These are phyloP conservation scores for Listronotus bonariensis DNA, from an alignment of 1,140 invertebrate species.

Conservation along the genomic window DNA sequence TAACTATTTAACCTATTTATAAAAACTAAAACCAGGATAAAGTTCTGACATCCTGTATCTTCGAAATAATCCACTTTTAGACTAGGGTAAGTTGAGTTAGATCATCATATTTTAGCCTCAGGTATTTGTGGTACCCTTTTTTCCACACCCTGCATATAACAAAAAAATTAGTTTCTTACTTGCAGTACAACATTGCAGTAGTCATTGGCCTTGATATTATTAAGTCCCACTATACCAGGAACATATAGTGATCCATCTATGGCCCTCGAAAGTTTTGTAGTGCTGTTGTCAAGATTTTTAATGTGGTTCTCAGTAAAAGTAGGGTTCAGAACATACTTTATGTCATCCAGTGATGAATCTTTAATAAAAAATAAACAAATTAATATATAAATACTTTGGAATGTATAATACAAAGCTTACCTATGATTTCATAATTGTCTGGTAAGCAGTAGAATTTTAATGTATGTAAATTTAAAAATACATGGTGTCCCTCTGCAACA, in stretches of 20 bases:
- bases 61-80: too few species aligned
- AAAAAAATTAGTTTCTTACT: conserved; percentile 58
- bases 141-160: too few species aligned
- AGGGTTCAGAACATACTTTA: conserved; percentile 98
- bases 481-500: conserved; percentile 95
- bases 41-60: too few species aligned
- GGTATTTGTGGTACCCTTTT: too few species aligned
- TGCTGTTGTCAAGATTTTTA: conserved; percentile 74
- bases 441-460: conserved; percentile 99
- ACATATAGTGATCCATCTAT: conserved; percentile 97
- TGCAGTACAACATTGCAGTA: conserved; percentile 99
- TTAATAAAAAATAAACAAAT: conserved; percentile 44
- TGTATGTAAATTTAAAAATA: conserved; percentile 96
- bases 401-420: conserved; percentile 57
- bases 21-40: too few species aligned
- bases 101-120: too few species aligned
- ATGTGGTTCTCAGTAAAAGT: conserved; percentile 90
- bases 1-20: too few species aligned
- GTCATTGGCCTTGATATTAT: conserved; percentile 99
- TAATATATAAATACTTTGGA: background rate
- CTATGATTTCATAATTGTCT: conserved; percentile 99
- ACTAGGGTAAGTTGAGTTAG: too few species aligned
- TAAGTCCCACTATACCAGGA: conserved; percentile 95
- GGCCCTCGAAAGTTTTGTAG: conserved; percentile 89
- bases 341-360: conserved; percentile 98